Evolutionary conservation across 2,888 invertebrate species (phyloP).

Genomic region (Drosophila yooni): DNA sequence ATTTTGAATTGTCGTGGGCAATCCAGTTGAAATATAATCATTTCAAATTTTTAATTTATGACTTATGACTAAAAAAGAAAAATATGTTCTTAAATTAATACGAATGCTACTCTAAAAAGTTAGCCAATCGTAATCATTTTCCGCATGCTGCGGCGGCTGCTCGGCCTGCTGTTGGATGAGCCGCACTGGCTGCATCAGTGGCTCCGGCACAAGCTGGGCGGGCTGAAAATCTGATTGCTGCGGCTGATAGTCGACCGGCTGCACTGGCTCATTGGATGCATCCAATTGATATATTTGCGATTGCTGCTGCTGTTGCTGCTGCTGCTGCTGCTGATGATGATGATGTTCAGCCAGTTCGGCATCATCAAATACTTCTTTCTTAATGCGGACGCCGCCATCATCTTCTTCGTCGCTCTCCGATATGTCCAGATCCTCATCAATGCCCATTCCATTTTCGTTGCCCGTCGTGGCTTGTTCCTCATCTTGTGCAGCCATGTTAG

Average conservation of each 20-base stretch:
- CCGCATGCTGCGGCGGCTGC: constrained; percentile 61
- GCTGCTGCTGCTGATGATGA: constrained; percentile 15
- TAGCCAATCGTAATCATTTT: constrained; percentile 77
- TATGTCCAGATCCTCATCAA: constrained; percentile 90
- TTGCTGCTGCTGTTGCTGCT: constrained; percentile 29
- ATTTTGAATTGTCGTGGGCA: constrained; percentile 2
- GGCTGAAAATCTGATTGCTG: constrained; percentile 38
- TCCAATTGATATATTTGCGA: constrained; percentile 61
- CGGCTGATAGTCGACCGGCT: constrained; percentile 39
- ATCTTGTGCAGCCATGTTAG: constrained; percentile 29
- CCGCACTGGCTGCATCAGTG: neutral
- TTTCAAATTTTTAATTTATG: neutral
- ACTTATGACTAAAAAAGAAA: neutral
- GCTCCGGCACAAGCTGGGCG: constrained; percentile 30
- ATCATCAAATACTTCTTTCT: constrained; percentile 69
- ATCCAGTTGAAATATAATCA: neutral
- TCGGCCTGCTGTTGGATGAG: constrained; percentile 44
- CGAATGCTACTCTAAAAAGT: constrained; percentile 63
- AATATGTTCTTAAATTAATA: constrained; percentile 8
- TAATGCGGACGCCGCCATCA: constrained; percentile 66
- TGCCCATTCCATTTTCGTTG: constrained; percentile 87
- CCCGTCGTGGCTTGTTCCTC: constrained; percentile 79
- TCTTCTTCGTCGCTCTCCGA: constrained; percentile 90
- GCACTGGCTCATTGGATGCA: constrained; percentile 57
- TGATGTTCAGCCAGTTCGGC: constrained; percentile 33